Evolutionary conservation across 2,888 invertebrate species (phyloP).

Genomic region (Hymenopus coronatus): DNA sequence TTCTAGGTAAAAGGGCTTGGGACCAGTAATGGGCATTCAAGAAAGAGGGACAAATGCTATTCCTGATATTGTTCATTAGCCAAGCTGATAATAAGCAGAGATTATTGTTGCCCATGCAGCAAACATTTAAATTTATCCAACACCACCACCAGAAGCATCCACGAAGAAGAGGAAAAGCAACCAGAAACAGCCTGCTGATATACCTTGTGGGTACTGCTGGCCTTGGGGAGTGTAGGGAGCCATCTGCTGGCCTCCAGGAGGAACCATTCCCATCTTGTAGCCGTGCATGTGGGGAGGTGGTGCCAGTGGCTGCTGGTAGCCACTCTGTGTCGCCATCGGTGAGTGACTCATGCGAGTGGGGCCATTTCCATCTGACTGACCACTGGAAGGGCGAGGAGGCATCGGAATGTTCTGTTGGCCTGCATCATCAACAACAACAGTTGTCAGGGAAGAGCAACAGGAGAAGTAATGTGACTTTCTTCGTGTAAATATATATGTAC

Average conservation of each 20-base stretch:
- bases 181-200: neutral
- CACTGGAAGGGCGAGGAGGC: conserved; percentile 91
- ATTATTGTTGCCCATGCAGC: too few species aligned
- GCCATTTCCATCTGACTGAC: conserved; percentile 65
- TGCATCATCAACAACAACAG: conserved; percentile 41
- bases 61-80: too few species aligned
- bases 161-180: neutral
- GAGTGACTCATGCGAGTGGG: conserved; percentile 67
- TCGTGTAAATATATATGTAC: too few species aligned
- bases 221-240: conserved; percentile 57
- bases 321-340: conserved; percentile 64
- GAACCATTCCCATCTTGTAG: conserved; percentile 54
- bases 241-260: conserved; percentile 54
- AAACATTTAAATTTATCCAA: neutral
- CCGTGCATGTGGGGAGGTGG: conserved; percentile 59
- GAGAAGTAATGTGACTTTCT: too few species aligned
- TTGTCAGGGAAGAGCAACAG: neutral
- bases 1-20: too few species aligned
- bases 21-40: too few species aligned
- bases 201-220: conserved; percentile 56
- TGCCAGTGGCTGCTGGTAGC: conserved; percentile 58
- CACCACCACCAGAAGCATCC: neutral
- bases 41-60: too few species aligned
- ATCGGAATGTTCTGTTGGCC: conserved; percentile 93
- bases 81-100: too few species aligned